Percentiles rank a stretch among this genome's conserved stretches.
Evolutionary conservation across 2,113 vertebrate species (phyloP).

Genomic region (Barbus barbus): DNA sequence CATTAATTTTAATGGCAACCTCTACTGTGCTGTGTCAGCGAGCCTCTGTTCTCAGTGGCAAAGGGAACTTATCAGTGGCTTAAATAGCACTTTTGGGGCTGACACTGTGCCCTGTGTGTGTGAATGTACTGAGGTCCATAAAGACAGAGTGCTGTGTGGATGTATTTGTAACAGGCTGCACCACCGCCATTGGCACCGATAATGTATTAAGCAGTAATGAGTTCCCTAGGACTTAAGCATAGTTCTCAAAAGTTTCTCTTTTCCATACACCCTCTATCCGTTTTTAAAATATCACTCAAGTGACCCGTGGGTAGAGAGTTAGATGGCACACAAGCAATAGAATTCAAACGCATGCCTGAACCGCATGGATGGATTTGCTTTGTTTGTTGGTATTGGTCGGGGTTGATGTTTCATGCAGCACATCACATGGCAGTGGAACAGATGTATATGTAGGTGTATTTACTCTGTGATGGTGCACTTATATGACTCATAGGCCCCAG

Average conservation of each 20-base stretch:
- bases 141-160: slow-evolving; percentile 20
- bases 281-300: neutral
- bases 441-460: slow-evolving; percentile 15
- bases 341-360: slow-evolving; percentile 7
- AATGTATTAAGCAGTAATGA: slow-evolving; percentile 44
- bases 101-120: slow-evolving; percentile 25
- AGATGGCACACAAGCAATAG: neutral
- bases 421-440: slow-evolving; percentile 9
- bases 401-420: slow-evolving; percentile 22
- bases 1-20: slow-evolving; percentile 45
- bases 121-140: neutral
- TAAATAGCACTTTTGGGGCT: slow-evolving; percentile 44
- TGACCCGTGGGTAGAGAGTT: neutral
- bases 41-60: neutral
- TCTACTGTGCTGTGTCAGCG: slow-evolving; percentile 46
- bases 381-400: neutral
- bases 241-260: slow-evolving; percentile 25
- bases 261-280: neutral
- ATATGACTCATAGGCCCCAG: neutral
- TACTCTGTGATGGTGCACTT: neutral
- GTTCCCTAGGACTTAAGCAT: slow-evolving; percentile 43
- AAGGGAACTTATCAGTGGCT: slow-evolving; percentile 11
- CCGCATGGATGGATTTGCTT: neutral
- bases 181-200: slow-evolving; percentile 31
- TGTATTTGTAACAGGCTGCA: slow-evolving; percentile 17